Percentiles rank a stretch among this genome's conserved stretches.
Conservation (phyloP, 1,140 invertebrate species). For the Plectus sambesii region DNA sequence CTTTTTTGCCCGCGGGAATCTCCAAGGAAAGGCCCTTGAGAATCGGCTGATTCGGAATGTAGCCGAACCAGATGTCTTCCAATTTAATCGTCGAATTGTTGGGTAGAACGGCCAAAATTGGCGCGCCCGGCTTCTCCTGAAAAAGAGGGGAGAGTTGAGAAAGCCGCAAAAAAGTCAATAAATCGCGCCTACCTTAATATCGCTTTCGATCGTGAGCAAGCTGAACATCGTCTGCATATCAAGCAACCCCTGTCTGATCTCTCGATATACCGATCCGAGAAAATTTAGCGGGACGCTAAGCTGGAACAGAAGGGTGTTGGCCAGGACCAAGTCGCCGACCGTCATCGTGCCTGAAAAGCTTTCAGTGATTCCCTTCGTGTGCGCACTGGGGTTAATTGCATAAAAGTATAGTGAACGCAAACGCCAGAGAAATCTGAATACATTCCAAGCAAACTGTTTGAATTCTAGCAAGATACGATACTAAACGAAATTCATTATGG, state of each 20-base stretch:
- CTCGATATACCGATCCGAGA: slow-evolving; percentile 90
- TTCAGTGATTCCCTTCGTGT: too few relatives aligned
- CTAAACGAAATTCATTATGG: too few relatives aligned
- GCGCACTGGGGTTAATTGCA: too few relatives aligned
- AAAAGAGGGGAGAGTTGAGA: slow-evolving; percentile 36
- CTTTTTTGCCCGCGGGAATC: slow-evolving; percentile 84
- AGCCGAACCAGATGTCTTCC: slow-evolving; percentile 77
- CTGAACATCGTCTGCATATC: slow-evolving; percentile 99
- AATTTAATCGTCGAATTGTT: slow-evolving; percentile 68
- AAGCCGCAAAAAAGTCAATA: not conserved
- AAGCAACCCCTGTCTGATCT: slow-evolving; percentile 85
- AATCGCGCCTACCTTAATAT: slow-evolving; percentile 17
- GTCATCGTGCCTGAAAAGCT: slow-evolving; percentile 78
- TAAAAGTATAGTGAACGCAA: too few relatives aligned
- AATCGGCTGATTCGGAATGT: slow-evolving; percentile 60
- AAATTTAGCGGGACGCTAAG: slow-evolving; percentile 89
- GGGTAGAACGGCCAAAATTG: slow-evolving; percentile 58
- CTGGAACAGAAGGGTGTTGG: slow-evolving; percentile 94
- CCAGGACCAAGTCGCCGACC: slow-evolving; percentile 95
- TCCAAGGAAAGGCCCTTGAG: slow-evolving; percentile 70
- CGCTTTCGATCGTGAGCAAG: slow-evolving; percentile 61
- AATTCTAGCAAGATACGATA: too few relatives aligned
- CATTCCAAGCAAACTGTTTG: too few relatives aligned
- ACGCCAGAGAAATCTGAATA: too few relatives aligned
- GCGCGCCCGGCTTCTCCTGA: slow-evolving; percentile 61